Evolutionary conservation across 2,113 vertebrate genomes (phyloP), one percentile per base, ranked within the genome.

Genomic region (Nesogale talazaci): DNA sequence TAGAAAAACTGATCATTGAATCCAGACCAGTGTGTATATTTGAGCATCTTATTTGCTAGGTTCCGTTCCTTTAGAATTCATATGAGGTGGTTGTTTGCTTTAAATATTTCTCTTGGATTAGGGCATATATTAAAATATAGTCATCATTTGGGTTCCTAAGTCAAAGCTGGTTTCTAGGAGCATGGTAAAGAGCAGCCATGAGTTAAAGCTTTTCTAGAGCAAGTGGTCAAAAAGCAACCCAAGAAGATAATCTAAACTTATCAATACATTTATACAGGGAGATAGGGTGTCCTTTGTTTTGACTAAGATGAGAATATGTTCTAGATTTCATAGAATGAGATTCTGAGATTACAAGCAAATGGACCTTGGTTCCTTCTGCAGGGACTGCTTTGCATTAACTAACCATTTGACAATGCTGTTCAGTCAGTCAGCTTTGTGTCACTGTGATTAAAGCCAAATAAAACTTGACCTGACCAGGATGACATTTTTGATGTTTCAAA

Each of bases 401-500:
- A 67, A 42, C 19, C 29, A 3, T 65, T 34, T 75, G 65, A 31
- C 34, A 72, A 40, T 19, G 10, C 61, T 67, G 63, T 38, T 27
- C 36, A 69, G 78, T 8, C 69, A 0, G 7, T 56, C 52, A n/a
- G 4, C 70, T 34, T 34, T 59, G 27, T 56, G 72, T 1, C 15
- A 57, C 14, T 20, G n/a, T 34, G 40, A 20, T n/a, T 94, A 72
- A 74, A 38, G 34, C 27, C 63, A 80, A 81, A 70, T 79, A 93
- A 57, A 70, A 56, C 69, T 38, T 74, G 12, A 10, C 17, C 27
- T 94, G 69, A 93, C 91, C 79, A 86, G 34, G 34, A 88, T 27
- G 17, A 97, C 83, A 89, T 78, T 65, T 52, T 82, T n/a, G 89
- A 90, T 19, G 59, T 92, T 94, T 38, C 79, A 59, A 90, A 90